These are phyloP conservation scores for Macropis europaea DNA, from an alignment of 2,888 invertebrate genomes.

Conservation along the genomic window DNA sequence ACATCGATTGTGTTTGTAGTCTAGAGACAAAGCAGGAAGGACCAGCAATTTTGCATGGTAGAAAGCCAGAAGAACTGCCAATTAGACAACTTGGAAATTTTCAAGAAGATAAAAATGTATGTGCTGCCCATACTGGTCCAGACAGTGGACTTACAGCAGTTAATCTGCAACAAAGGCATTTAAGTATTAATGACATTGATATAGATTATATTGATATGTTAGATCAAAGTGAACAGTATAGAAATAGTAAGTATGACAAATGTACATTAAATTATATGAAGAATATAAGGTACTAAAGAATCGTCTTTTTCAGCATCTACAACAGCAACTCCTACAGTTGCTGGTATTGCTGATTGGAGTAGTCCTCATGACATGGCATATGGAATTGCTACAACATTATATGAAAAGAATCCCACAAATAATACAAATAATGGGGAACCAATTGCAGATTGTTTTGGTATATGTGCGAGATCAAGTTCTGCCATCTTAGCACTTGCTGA, in stretches of 20 bases:
- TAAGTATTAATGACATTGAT: constrained; percentile 85
- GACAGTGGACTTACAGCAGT: constrained; percentile 90
- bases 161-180: constrained; percentile 84
- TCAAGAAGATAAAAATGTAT: constrained; percentile 82
- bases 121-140: constrained; percentile 90
- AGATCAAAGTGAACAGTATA: constrained; percentile 76
- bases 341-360: constrained; percentile 82
- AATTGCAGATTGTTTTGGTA: constrained; percentile 92
- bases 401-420: constrained; percentile 91
- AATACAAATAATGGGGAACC: constrained; percentile 88
- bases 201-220: constrained; percentile 87
- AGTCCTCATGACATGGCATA: constrained; percentile 82
- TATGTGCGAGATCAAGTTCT: constrained; percentile 87
- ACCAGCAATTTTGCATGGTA: constrained; percentile 85
- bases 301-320: constrained; percentile 42
- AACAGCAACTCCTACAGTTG: constrained; percentile 56
- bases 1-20: too few species aligned
- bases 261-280: not conserved
- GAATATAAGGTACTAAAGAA: not conserved
- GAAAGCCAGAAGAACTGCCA: constrained; percentile 87
- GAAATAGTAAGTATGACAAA: constrained; percentile 64
- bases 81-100: constrained; percentile 81
- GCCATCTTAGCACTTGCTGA: constrained; percentile 91
- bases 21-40: constrained; percentile 79
- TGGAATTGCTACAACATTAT: constrained; percentile 89